These are phyloP conservation scores for Hylia prasina DNA, from an alignment of 2,113 vertebrate species.

Conservation along the genomic window DNA sequence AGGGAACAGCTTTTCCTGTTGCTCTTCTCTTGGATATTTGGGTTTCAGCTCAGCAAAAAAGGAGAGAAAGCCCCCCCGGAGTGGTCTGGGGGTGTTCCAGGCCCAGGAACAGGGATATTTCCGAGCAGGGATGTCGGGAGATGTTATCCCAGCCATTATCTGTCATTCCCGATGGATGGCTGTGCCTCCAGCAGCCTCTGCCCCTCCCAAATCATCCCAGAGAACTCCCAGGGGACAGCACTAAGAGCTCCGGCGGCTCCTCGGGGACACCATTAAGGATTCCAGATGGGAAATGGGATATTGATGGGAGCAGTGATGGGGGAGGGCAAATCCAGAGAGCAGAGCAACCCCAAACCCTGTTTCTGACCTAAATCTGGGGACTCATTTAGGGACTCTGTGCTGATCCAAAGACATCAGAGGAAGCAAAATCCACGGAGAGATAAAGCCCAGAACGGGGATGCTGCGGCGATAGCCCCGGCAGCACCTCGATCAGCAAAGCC, in stretches of 20 bases:
- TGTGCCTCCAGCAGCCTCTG: not conserved
- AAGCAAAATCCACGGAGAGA: conserved; percentile 29
- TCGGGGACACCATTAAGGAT: not conserved
- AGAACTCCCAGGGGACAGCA: not conserved
- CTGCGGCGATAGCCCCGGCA: not conserved
- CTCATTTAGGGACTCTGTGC: not conserved
- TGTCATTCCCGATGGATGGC: not conserved
- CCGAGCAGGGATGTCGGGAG: accelerated
- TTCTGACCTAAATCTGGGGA: not conserved
- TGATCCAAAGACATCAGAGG: conserved; percentile 64
- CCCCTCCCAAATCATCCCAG: not conserved
- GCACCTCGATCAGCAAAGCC: not conserved
- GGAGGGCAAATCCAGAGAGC: not conserved
- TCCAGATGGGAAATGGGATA: not conserved
- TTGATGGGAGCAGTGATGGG: not conserved
- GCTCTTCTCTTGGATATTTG: not conserved
- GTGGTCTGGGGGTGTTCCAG: accelerated
- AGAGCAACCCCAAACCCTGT: accelerated
- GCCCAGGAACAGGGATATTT: accelerated
- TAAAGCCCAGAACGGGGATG: not conserved
- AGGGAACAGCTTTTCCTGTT: not conserved
- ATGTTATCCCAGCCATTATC: not conserved
- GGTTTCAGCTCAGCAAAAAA: not conserved
- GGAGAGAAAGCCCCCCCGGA: not conserved
- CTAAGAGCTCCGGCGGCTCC: not conserved